A percentile compares a stretch with the other conserved stretches of the same genome.
phyloP scores from a whole-genome alignment of 2,888 invertebrate genomes.

The Dromius quadrimaculatus region DNA sequence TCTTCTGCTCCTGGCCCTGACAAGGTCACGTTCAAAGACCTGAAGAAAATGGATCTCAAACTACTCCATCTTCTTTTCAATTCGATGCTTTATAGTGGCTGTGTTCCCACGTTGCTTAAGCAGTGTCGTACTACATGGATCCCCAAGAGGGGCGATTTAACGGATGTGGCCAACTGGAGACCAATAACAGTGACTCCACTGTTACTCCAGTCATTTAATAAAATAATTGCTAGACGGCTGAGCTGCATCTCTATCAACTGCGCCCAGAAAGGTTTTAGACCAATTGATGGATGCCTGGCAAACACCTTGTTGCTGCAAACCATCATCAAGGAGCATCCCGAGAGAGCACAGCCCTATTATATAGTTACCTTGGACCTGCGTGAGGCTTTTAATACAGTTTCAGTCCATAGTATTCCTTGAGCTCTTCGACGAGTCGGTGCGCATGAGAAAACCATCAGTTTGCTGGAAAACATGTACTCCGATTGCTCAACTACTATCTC shows the following conservation, averaged over 20 bases:
- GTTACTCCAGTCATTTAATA: neutral
- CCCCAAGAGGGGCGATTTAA: too few relatives aligned
- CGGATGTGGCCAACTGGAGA: too few relatives aligned
- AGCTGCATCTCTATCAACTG: neutral
- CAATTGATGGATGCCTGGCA: constrained; percentile 9
- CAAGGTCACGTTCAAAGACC: too few relatives aligned
- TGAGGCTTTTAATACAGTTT: constrained; percentile 1
- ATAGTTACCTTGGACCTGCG: constrained; percentile 2
- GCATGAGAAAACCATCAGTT: neutral
- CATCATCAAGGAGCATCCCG: constrained; percentile 8
- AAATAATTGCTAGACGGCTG: neutral
- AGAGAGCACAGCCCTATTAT: neutral
- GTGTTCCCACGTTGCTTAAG: too few relatives aligned
- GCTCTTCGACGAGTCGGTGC: constrained; percentile 1
- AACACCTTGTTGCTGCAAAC: constrained; percentile 4
- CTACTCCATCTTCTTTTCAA: too few relatives aligned
- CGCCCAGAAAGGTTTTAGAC: constrained; percentile 13
- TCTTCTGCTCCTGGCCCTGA: too few relatives aligned
- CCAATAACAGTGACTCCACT: too few relatives aligned
- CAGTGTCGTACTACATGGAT: too few relatives aligned
- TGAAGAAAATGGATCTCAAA: too few relatives aligned
- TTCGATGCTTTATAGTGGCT: too few relatives aligned
- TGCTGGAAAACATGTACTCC: neutral
- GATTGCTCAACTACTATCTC: neutral
- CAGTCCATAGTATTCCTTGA: neutral